Conservation (phyloP, 2,797 vertebrate species). For the Catharus ustulatus region DNA sequence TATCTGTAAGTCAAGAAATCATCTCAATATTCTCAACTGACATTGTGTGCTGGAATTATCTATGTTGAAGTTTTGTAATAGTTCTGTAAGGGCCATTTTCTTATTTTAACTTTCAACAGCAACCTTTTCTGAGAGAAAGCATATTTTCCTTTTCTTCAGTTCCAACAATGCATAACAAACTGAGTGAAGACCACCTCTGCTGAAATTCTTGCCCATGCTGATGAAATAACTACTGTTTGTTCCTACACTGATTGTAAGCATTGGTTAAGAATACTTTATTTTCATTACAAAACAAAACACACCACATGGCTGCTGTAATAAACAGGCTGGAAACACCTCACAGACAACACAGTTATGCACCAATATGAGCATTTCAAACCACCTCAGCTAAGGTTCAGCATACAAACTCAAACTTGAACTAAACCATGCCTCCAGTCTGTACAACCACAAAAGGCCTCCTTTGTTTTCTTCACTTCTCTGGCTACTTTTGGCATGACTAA, state of each 20-base stretch:
- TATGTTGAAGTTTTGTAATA: neutral
- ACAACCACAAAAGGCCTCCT: neutral
- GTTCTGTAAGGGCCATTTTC: neutral
- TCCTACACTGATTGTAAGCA: neutral
- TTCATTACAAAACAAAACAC: neutral
- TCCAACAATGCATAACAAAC: neutral
- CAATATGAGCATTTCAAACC: neutral
- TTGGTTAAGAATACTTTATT: neutral
- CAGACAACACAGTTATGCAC: neutral
- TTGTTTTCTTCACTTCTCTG: neutral
- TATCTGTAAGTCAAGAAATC: neutral
- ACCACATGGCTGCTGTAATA: neutral
- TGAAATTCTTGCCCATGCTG: neutral
- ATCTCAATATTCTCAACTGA: neutral
- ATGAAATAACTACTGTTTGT: neutral
- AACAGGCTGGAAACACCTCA: neutral
- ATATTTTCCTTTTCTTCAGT: neutral
- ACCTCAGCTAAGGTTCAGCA: neutral
- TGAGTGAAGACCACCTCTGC: neutral
- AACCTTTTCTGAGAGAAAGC: neutral
- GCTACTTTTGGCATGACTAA: neutral
- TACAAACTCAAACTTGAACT: neutral
- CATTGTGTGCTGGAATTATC: neutral
- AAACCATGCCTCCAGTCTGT: neutral
- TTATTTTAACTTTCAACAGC: neutral